Evolutionary conservation across 2,113 vertebrate genomes (phyloP).

Genomic region (Petroica traversi): DNA sequence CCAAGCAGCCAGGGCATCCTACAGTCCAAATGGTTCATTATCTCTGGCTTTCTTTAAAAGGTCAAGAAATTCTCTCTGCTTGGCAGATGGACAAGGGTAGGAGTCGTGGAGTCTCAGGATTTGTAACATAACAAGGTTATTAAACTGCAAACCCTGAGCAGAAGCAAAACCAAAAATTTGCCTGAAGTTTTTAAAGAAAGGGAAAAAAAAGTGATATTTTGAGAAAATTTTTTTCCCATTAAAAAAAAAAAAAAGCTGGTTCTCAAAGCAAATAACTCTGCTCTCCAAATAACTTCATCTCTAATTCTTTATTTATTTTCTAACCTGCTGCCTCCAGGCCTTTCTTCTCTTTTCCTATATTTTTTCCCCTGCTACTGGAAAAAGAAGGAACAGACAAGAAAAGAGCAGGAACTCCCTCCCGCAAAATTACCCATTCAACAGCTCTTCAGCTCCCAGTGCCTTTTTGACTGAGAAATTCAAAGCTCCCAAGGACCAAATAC

Average conservation of each 20-base stretch:
- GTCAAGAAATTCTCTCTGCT: slow-evolving; percentile 39
- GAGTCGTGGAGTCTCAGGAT: not conserved
- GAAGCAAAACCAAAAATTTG: not conserved
- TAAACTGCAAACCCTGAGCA: not conserved
- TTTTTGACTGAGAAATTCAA: not conserved
- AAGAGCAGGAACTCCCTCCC: not conserved
- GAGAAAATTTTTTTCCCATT: not conserved
- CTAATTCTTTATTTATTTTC: not conserved
- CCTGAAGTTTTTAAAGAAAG: not conserved
- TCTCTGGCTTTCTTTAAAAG: slow-evolving; percentile 54
- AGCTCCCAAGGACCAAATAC: not conserved
- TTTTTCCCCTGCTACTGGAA: not conserved
- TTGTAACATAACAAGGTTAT: not conserved
- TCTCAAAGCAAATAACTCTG: not conserved
- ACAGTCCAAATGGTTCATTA: slow-evolving; percentile 3
- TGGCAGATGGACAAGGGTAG: not conserved
- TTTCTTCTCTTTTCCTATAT: not conserved
- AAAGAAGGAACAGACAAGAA: not conserved
- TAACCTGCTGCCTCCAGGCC: not conserved
- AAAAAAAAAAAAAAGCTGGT: not conserved
- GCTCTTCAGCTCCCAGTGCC: not conserved
- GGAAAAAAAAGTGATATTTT: not conserved
- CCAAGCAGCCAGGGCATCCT: slow-evolving; percentile 35
- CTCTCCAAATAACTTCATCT: not conserved
- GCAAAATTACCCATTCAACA: not conserved